Conservation (phyloP, 2,113 vertebrate species). For the Phyllopteryx taeniolatus region DNA sequence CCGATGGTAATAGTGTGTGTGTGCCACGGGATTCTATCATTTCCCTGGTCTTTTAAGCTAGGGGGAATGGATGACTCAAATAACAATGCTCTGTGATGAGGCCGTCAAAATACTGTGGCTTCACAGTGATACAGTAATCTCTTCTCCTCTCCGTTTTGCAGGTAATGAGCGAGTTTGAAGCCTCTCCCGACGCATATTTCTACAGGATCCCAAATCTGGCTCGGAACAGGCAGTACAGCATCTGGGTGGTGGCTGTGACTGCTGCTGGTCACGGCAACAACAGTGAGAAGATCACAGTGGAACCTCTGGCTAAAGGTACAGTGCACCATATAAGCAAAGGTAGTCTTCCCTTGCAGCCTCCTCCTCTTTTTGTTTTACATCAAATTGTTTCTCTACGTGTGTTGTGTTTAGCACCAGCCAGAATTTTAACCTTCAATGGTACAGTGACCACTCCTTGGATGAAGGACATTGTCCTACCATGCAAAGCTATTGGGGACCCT, state of each 20-base stretch:
- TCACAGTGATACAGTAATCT: conserved; percentile 39
- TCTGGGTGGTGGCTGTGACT: conserved; percentile 97
- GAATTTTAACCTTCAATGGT: conserved; percentile 93
- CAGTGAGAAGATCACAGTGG: conserved; percentile 94
- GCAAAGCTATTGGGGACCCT: conserved; percentile 93
- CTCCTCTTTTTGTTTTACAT: not conserved
- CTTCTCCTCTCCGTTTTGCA: conserved; percentile 56
- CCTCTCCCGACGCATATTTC: conserved; percentile 91
- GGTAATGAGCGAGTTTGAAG: conserved; percentile 99
- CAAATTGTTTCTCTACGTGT: not conserved
- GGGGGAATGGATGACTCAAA: not conserved
- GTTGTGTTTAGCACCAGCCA: conserved; percentile 81
- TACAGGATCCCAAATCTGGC: conserved; percentile 94
- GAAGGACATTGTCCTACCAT: conserved; percentile 94
- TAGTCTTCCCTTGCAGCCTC: not conserved
- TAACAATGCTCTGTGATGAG: not conserved
- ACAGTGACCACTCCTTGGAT: conserved; percentile 98
- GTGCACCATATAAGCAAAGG: not conserved
- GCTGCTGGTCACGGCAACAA: conserved; percentile 94
- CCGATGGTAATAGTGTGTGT: conserved; percentile 83
- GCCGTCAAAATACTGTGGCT: not conserved
- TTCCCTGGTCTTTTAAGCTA: not conserved
- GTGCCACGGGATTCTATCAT: conserved; percentile 29
- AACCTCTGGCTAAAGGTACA: conserved; percentile 93
- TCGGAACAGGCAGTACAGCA: conserved; percentile 90